Percentiles rank a stretch among this genome's conserved stretches.
phyloP scores from a whole-genome alignment of 2,113 vertebrate genomes.

The Beaufortia kweichowensis region DNA sequence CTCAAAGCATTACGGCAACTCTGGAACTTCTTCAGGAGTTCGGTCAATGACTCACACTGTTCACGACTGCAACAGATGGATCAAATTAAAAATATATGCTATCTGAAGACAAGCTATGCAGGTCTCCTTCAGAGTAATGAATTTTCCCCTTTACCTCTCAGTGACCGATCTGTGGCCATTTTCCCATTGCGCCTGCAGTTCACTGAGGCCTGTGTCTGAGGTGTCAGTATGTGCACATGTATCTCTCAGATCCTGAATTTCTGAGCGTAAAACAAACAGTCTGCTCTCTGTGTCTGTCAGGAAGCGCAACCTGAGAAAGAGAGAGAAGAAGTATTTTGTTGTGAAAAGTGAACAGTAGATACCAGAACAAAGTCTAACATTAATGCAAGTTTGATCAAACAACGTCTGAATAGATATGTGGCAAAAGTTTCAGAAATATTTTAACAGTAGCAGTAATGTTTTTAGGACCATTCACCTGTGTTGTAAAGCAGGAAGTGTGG shows the following conservation, averaged over 20 bases:
- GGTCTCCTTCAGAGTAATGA: too few species aligned
- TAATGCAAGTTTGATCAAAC: too few species aligned
- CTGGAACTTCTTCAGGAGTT: constrained; percentile 87
- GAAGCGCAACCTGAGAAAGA: constrained; percentile 74
- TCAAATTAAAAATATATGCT: background rate
- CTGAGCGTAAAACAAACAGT: constrained; percentile 70
- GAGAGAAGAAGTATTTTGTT: background rate
- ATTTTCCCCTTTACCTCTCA: constrained; percentile 74
- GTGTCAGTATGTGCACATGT: constrained; percentile 61
- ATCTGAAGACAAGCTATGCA: background rate
- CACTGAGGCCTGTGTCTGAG: constrained; percentile 55
- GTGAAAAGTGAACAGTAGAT: too few species aligned
- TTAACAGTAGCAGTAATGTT: background rate
- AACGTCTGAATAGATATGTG: too few species aligned
- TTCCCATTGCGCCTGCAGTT: constrained; percentile 76
- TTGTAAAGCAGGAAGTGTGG: constrained; percentile 83
- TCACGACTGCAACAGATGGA: constrained; percentile 71
- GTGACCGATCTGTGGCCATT: constrained; percentile 70
- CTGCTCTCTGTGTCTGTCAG: constrained; percentile 77
- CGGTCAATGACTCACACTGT: constrained; percentile 76
- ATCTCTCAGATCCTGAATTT: constrained; percentile 72
- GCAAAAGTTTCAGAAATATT: too few species aligned
- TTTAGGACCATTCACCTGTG: constrained; percentile 75
- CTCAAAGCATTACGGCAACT: constrained; percentile 74
- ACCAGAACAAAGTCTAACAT: too few species aligned